Evolutionary conservation across 1,140 invertebrate species (phyloP), one percentile per base, ranked within the genome.

Genomic region (Meloidogyne chitwoodi): DNA sequence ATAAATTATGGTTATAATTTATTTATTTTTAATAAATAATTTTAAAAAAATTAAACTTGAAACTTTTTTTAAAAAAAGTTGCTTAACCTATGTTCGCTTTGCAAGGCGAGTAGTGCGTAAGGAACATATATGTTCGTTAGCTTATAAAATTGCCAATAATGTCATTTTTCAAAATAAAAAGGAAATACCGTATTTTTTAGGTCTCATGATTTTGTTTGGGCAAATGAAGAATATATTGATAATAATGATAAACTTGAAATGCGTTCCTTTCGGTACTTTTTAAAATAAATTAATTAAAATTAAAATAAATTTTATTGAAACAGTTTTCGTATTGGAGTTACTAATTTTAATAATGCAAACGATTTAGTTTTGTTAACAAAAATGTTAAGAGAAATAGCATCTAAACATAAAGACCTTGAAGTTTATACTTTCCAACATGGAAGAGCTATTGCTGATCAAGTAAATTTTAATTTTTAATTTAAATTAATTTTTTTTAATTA

Each of bases 351-450:
- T 24, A 87, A 81, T 12, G 82, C 85, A 8, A 81, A 75, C 1
- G 86, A 86, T 74, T 65, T 87, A 41, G 84, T 86, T 12, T 48
- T 68, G 63, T 80, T 87, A 14, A 85, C 85, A 16, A 34, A 67
- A 75, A 66, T 92, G 66, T 88, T 96, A 1, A 89, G 94, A 74
- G 86, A 91, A 74, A 92, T 96, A 4, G 93, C 93, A 64, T 87
- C 91, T 0, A 90, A 92, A 11, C 93, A 93, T 12, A 90, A 91
- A 0, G 85, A 87, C 11, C 88, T 94, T 8, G 93, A 94, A 79
- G 93, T 92, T 22, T 94, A 92, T 10, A 93, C 95, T 1, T 96
- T 94, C 83, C 93, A 96, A 89, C 94, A 94, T 0, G 94, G 94
- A 83, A 95, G 96, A 83, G 93, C 95, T 5, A 96, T 94, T 88